These are phyloP conservation scores for Balaeniceps rex DNA, from an alignment of 2,113 vertebrate genomes.

Conservation along the genomic window DNA sequence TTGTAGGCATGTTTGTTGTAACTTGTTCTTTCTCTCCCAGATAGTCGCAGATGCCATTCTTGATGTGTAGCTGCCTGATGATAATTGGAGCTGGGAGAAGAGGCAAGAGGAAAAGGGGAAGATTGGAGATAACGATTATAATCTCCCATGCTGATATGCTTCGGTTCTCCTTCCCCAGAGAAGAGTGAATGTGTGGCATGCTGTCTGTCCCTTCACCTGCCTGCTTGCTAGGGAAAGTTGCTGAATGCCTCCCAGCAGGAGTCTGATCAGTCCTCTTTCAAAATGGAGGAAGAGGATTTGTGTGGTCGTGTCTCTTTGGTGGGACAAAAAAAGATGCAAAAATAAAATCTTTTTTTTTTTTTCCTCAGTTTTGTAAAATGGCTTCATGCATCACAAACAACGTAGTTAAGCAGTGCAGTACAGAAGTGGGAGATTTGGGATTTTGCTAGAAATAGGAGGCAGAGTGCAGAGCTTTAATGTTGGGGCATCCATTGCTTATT, in stretches of 20 bases:
- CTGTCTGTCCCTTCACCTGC: background rate
- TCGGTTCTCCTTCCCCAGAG: background rate
- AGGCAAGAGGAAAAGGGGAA: background rate
- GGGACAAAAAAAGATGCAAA: background rate
- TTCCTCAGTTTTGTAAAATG: background rate
- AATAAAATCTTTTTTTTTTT: accelerated
- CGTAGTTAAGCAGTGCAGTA: background rate
- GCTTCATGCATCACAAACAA: background rate
- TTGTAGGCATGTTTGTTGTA: background rate
- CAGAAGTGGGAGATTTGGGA: background rate
- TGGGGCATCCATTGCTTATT: background rate
- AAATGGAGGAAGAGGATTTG: background rate
- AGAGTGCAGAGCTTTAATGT: background rate
- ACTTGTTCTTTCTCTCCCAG: background rate
- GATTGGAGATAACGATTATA: background rate
- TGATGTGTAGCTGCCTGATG: background rate
- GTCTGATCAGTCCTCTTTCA: background rate
- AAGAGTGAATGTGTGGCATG: background rate
- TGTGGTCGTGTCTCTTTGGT: background rate
- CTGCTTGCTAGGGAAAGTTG: background rate
- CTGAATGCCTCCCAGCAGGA: background rate
- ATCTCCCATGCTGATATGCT: background rate
- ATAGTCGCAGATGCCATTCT: background rate
- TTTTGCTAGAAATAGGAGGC: background rate
- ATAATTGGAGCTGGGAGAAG: background rate